Evolutionary conservation across 2,888 invertebrate species (phyloP), one percentile per base, ranked within the genome.

Genomic region (Hydriomena furcata): DNA sequence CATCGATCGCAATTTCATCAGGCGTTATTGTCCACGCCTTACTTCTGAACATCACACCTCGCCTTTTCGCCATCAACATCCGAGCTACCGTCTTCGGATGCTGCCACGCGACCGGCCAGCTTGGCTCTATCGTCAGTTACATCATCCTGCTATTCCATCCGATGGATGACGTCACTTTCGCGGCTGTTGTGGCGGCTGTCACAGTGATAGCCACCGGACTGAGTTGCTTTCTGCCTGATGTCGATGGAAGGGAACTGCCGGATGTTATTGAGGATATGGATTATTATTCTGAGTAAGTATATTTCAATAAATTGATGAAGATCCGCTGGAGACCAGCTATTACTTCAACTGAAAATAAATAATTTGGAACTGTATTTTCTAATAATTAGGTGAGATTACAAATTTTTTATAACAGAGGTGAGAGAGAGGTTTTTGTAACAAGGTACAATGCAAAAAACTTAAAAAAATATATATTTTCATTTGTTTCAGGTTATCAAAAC

Each of bases 201-300:
- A 72, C 73, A 2, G 23, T 80, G 5, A 49, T 66, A 1, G 50
- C 84, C 10, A 58, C 60, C 21, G 65, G 68, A 6, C 42, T 84
- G 27, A 79, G 81, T 32, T 73, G 75, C 36, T 35, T 77, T 1
- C 58, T 87, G 6, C 79, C 82, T 5, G 75, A 86, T 55, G 79
- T 86, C 0, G 88, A 88, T 58, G 66, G 68, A n/a, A 73, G 88
- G 56, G 88, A 89, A 61, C 51, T 88, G 32, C 88, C 88, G 0
- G 88, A 89, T 61, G 62, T 83, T 13, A 63, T 86, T 35, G 76
- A 73, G 38, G 88, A 89, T 55, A 88, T 88, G 89, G 88, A 88
- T 65, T 86, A 84, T 61, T 89, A 80, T 67, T 77, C 78, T 20
- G 87, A 87, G 88, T 89, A 66, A 71, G 77, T 61, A n/a, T n/a